Base-by-base conservation (phyloP, 2,888 invertebrate species). In the Drosophila tripunctata region DNA sequence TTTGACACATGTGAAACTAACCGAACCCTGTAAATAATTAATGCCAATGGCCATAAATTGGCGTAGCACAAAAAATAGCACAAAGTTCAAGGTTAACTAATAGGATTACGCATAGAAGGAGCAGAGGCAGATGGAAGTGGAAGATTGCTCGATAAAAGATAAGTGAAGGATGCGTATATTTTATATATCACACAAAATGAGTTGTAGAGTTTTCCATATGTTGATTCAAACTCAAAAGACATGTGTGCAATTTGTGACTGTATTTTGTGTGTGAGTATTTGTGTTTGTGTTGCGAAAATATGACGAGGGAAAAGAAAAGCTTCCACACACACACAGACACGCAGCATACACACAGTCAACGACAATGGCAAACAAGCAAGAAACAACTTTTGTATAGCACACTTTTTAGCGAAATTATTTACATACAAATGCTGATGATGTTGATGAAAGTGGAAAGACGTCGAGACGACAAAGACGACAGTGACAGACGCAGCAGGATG, bases 1-100 rank as follows among this genome's bases (percentile, higher is more conserved):
- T 71, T 72, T 82, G 75, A 65, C 75, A 62, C 57, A 69, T 78
- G 75, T 67, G 74, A 62, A 75, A 62, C 67, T 67, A 67, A 63
- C 58, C 60, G 58, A 73, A 63, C 22, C 58, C 60, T 67, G 70
- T 80, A 66, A 75, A 80, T 80, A 85, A 87, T 87, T 87, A 80
- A 87, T 73, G 67, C 47, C 47, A 12, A 12, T 31, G 40, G 33
- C 31, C 33, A 31, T 6, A 36, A 58, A 76, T 55, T 55, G 57
- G 19, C 36, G n/a, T n/a, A n/a, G 3, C 4, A 24, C 6, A 36
- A 24, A 17, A 17, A 33, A 17, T 45, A 47, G 36, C 15, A 31
- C 44, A 40, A 47, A 58, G 73, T 67, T 73, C 73, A 72, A 73
- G 73, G 77, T 77, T 73, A 73, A 12, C 51, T 47, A 35, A 41